Evolutionary conservation across 1,140 invertebrate species (phyloP).

Genomic region (Lasioglossum baleicum): DNA sequence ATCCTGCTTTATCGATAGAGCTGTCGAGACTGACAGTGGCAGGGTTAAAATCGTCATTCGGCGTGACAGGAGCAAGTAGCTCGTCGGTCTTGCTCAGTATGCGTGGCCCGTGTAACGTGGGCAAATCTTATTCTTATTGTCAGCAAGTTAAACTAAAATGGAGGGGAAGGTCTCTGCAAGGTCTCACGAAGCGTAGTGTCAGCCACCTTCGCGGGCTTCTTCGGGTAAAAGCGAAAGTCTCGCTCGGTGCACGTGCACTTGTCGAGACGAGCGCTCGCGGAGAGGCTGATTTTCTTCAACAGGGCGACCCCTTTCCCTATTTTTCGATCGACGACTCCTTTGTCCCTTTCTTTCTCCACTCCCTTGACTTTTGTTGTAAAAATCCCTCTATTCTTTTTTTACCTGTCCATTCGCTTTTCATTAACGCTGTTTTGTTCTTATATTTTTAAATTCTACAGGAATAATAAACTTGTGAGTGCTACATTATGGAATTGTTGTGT

Average conservation of each 20-base stretch:
- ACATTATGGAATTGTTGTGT: no score
- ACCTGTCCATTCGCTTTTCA: no score
- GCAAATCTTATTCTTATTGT: constrained; percentile 34
- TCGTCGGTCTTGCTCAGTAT: constrained; percentile 9
- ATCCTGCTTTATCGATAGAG: no score
- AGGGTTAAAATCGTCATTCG: no score
- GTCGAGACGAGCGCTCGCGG: not conserved
- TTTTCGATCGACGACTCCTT: not conserved
- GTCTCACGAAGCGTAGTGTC: constrained; percentile 28
- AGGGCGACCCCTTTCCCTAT: not conserved
- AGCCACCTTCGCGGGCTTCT: constrained; percentile 37
- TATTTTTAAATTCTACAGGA: no score
- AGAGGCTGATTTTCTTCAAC: not conserved
- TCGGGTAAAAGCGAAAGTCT: constrained; percentile 62
- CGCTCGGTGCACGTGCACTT: constrained; percentile 44
- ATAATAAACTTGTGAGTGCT: no score
- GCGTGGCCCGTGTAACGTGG: constrained; percentile 13
- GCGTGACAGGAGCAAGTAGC: not conserved
- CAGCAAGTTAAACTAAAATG: constrained; percentile 4
- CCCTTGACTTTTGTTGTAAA: no score
- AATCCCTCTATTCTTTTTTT: no score
- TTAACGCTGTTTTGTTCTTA: no score
- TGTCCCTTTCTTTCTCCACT: not conserved
- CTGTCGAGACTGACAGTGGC: no score
- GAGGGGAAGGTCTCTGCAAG: constrained; percentile 37